A percentile compares a stretch with the other conserved stretches of the same genome.
Evolutionary conservation across 2,888 invertebrate genomes (phyloP).

Genomic region (Heliothis peltigera): DNA sequence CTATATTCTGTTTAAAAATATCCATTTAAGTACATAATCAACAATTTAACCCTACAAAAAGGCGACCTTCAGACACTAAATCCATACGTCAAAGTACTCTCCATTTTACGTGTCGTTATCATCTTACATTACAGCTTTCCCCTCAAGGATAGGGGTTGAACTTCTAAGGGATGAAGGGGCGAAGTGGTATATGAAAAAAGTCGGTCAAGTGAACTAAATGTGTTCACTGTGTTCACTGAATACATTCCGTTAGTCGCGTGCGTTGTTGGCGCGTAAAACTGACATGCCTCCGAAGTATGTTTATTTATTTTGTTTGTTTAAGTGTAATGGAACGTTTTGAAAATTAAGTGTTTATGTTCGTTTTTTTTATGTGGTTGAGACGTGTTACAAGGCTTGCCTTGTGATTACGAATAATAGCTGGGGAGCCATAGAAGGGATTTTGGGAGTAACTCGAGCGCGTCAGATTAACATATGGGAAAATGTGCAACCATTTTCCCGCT

Average conservation of each 20-base stretch:
- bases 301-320: slow-evolving; percentile 3
- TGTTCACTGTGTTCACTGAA: slow-evolving; percentile 58
- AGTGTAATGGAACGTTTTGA: not conserved
- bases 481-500: no score
- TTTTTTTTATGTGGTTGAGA: not conserved
- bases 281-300: slow-evolving; percentile 6
- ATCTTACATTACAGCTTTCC: slow-evolving; percentile 55
- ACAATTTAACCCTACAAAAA: slow-evolving; percentile 7
- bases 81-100: slow-evolving; percentile 41
- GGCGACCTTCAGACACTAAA: slow-evolving; percentile 26
- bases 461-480: no score
- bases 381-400: no score
- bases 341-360: not conserved
- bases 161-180: slow-evolving; percentile 43
- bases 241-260: slow-evolving; percentile 35
- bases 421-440: no score
- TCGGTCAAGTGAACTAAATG: slow-evolving; percentile 58
- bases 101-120: slow-evolving; percentile 49
- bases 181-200: slow-evolving; percentile 54
- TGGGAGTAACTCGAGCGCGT: no score
- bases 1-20: no score
- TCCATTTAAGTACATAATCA: not conserved
- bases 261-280: slow-evolving; percentile 13
- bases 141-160: slow-evolving; percentile 49
- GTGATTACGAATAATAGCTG: no score